Evolutionary conservation across 2,888 invertebrate species (phyloP).

Genomic region (Oligia fasciuncula): DNA sequence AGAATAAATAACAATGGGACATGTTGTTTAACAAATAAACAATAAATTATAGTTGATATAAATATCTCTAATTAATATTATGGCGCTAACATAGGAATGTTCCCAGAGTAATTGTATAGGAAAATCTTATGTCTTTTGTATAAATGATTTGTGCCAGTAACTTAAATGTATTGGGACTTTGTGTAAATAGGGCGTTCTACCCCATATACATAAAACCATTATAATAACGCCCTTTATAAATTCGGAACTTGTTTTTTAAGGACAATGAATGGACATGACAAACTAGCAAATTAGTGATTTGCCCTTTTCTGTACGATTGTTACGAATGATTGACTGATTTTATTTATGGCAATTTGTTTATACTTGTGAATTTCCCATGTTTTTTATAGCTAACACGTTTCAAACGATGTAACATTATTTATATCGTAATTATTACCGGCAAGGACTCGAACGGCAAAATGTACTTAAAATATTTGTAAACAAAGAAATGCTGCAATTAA

Average conservation of each 20-base stretch:
- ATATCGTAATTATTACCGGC: conserved; percentile 13
- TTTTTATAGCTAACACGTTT: neutral
- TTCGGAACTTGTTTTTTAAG: neutral
- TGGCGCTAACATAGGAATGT: conserved; percentile 58
- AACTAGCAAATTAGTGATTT: neutral
- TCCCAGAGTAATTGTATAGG: conserved; percentile 17
- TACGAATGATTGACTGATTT: neutral
- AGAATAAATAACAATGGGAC: conserved; percentile 11
- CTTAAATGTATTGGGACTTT: conserved; percentile 8
- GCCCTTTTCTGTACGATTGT: neutral
- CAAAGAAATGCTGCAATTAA: conserved; percentile 62
- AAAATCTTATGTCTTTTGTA: conserved; percentile 37
- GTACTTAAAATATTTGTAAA: conserved; percentile 44
- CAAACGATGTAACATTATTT: neutral
- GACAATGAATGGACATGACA: neutral
- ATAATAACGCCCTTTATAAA: neutral
- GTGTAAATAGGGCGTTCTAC: neutral
- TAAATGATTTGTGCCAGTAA: conserved; percentile 53
- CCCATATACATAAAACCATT: neutral
- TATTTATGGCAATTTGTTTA: neutral
- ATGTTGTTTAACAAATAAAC: conserved; percentile 17
- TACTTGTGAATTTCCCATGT: neutral
- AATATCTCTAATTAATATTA: conserved; percentile 45
- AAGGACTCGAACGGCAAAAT: conserved; percentile 32
- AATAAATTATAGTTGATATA: conserved; percentile 1